Evolutionary conservation across 2,797 vertebrate species (phyloP), one percentile per base, ranked within the genome.

Genomic region (Halcyon smyrnensis): DNA sequence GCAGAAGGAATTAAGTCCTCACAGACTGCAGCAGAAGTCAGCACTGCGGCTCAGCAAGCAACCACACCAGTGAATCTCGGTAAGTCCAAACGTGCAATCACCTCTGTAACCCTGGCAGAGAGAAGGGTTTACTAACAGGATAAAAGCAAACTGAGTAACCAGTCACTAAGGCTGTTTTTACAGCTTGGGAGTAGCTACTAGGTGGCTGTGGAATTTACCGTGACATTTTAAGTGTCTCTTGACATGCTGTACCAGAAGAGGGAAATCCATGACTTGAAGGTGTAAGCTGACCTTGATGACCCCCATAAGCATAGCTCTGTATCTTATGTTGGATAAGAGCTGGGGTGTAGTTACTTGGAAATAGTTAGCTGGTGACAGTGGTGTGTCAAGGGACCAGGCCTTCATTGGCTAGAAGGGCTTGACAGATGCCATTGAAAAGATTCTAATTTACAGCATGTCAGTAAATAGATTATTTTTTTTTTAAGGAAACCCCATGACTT

Each of bases 31-130:
- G 67, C 18, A 15, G 3, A 36, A 24, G 12, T 71, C 48, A 50
- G 23, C 28, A 54, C 41, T 9, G 1, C 21, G 43, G 28, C 21
- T 67, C 63, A 62, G 41, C 34, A 59, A 36, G 50, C 30, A 43
- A 8, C 45, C 34, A 8, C 39, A 43, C 10, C 11, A 12, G 36
- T 12, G 32, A 30, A 21, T 37, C 28, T 28, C 0, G 2, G 1
- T 67, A 4, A 8, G 17, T 54, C 41, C 19, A 8, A 27, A 62
- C 16, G 19, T 1, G 4, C 24, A 5, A 3, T 39, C 0, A 0
- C 27, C 20, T 45, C 48, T 11, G 7, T 60, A 43, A 51, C 30
- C 36, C 19, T 43, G 76, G 27, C 15, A 21, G 24, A 59, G 54
- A n/a, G 23, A 48, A 62, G 19, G 21, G 30, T 20, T 53, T 67